These are phyloP conservation scores for Phoxinus dragarum DNA, from an alignment of 2,797 vertebrate species.

Conservation along the genomic window DNA sequence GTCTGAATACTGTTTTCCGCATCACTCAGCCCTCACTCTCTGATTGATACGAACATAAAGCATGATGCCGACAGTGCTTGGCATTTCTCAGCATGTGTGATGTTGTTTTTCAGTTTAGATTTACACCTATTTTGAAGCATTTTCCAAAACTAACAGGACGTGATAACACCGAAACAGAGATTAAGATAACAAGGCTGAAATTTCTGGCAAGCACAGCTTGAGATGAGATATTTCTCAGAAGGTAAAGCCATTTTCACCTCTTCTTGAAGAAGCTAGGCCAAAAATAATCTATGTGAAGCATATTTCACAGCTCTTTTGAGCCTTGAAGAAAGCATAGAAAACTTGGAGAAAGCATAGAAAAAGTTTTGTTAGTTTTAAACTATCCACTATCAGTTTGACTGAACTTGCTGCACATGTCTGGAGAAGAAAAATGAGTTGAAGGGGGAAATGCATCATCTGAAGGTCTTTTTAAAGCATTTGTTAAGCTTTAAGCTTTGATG, in stretches of 20 bases:
- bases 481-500: constrained; percentile 35
- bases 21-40: constrained; percentile 4
- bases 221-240: constrained; percentile 61
- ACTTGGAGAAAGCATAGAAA: constrained; percentile 14
- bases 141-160: constrained; percentile 55
- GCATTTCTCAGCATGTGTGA: constrained; percentile 29
- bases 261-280: constrained; percentile 64
- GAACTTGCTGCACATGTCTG: constrained; percentile 4
- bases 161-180: constrained; percentile 18
- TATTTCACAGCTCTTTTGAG: constrained; percentile 67
- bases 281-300: constrained; percentile 62
- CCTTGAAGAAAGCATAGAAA: constrained; percentile 40
- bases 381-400: constrained; percentile 11
- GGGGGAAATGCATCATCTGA: constrained; percentile 3
- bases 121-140: constrained; percentile 52
- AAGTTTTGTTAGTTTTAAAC: constrained; percentile 12
- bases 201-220: constrained; percentile 57
- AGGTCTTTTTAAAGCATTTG: constrained; percentile 22
- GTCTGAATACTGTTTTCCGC: constrained; percentile 22
- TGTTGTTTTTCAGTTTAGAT: constrained; percentile 56
- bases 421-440: constrained; percentile 14
- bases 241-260: constrained; percentile 78
- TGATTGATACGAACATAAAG: constrained; percentile 29
- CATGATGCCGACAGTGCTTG: background rate
- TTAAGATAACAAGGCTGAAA: constrained; percentile 60